Evolutionary conservation across 2,113 vertebrate genomes (phyloP).

Genomic region (Natator depressus): DNA sequence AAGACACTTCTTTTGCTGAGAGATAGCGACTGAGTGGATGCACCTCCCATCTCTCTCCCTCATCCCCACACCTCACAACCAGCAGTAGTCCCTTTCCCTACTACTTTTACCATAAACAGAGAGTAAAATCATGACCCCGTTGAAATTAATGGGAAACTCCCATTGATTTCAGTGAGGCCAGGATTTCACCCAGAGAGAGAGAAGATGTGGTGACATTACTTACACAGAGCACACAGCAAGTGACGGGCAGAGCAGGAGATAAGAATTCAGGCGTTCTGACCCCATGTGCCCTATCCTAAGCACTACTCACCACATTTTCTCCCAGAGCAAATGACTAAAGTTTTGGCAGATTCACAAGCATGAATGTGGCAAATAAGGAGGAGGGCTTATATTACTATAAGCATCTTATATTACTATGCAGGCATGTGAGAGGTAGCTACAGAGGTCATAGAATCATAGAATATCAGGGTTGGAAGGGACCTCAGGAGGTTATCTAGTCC

Average conservation of each 20-base stretch:
- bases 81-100: not conserved
- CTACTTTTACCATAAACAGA: not conserved
- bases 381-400: too few relatives aligned
- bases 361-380: not conserved
- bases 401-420: not conserved
- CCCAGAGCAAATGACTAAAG: not conserved
- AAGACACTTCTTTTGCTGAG: not conserved
- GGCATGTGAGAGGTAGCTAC: not conserved
- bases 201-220: not conserved
- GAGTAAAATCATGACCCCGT: not conserved
- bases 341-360: not conserved
- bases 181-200: not conserved
- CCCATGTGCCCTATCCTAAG: not conserved
- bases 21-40: rapidly evolving
- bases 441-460: not conserved
- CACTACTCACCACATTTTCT: not conserved
- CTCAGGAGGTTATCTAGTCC: too few relatives aligned
- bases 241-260: not conserved
- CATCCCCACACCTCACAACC: not conserved
- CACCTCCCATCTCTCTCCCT: not conserved
- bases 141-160: not conserved
- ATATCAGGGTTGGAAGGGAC: too few relatives aligned
- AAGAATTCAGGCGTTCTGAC: not conserved
- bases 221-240: not conserved
- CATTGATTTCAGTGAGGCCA: not conserved